Evolutionary conservation across 2,797 vertebrate genomes (phyloP).

Genomic region (Tenualosa thibaudeaui): DNA sequence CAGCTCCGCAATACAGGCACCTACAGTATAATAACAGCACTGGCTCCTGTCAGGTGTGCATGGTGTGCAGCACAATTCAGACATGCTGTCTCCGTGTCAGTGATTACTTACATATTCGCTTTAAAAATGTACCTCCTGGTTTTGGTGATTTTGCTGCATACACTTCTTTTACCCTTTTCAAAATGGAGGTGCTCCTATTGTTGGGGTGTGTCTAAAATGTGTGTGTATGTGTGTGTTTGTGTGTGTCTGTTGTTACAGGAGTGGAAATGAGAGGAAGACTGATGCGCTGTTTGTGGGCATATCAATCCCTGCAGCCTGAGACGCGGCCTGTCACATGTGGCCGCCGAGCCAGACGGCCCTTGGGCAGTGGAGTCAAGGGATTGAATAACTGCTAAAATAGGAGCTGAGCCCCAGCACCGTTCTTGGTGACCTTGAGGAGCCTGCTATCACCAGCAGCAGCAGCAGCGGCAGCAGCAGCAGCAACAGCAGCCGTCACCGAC

Average conservation of each 20-base stretch:
- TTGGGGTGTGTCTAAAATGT: neutral
- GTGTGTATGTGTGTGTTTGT: no score
- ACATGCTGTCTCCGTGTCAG: neutral
- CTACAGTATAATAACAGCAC: neutral
- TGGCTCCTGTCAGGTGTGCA: neutral
- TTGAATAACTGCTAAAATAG: constrained; percentile 66
- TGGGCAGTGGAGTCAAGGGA: constrained; percentile 59
- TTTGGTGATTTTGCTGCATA: neutral
- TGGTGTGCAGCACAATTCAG: neutral
- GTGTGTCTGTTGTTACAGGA: neutral
- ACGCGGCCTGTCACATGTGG: constrained; percentile 29
- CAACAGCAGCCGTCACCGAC: neutral
- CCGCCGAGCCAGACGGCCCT: constrained; percentile 59
- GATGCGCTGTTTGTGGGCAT: neutral
- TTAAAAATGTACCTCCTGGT: neutral
- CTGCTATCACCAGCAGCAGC: neutral
- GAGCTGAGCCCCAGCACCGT: constrained; percentile 56
- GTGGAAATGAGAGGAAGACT: neutral
- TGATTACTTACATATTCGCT: neutral
- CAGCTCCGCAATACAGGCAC: neutral
- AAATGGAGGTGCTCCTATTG: neutral
- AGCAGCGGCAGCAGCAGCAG: neutral
- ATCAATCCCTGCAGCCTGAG: neutral
- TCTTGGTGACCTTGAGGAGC: constrained; percentile 59
- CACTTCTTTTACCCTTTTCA: neutral